These are phyloP conservation scores for Lota lota DNA, from an alignment of 2,113 vertebrate genomes.

Conservation along the genomic window DNA sequence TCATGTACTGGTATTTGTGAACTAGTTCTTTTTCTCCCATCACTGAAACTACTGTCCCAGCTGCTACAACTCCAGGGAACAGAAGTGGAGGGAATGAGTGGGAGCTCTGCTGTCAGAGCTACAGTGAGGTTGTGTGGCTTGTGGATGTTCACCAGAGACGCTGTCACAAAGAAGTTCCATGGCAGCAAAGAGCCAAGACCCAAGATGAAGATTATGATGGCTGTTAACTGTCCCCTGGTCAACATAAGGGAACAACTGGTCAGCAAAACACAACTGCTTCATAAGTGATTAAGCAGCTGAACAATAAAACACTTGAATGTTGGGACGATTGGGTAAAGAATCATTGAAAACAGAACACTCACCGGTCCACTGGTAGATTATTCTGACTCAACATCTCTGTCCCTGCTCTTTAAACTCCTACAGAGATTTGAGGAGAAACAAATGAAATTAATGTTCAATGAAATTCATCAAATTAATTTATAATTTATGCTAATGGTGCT, in stretches of 20 bases:
- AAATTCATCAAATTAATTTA: not conserved
- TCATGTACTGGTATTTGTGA: no score
- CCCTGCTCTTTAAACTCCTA: not conserved
- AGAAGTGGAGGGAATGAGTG: not conserved
- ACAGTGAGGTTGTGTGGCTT: not conserved
- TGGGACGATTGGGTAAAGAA: not conserved
- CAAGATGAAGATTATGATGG: constrained; percentile 85
- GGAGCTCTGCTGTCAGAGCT: not conserved
- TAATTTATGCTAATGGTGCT: not conserved
- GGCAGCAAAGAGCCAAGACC: constrained; percentile 87
- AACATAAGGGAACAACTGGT: not conserved
- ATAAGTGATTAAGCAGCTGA: no score
- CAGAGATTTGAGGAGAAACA: not conserved
- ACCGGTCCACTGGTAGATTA: not conserved
- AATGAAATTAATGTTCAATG: not conserved
- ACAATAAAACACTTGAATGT: no score
- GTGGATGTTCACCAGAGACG: constrained; percentile 73
- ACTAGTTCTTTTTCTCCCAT: no score
- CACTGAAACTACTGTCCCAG: no score
- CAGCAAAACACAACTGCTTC: not conserved
- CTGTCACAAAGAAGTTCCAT: constrained; percentile 97
- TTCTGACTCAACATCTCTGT: not conserved
- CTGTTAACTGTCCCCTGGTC: constrained; percentile 81
- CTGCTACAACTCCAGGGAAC: not conserved
- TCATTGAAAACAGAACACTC: not conserved